These are phyloP conservation scores for Caranx melampygus DNA, from an alignment of 2,113 vertebrate species.

Conservation along the genomic window DNA sequence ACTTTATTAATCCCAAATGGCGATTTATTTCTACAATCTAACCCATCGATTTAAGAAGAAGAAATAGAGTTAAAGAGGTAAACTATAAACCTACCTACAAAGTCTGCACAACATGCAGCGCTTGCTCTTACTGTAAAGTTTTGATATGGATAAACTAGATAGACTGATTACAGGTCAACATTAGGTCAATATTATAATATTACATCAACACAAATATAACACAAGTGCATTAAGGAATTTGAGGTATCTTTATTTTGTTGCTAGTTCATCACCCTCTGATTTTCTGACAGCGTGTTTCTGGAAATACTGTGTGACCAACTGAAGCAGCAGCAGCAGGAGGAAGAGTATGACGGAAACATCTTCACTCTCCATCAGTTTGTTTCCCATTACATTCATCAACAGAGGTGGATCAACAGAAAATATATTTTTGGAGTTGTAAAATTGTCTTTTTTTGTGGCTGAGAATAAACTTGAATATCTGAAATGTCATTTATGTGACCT, in stretches of 20 bases:
- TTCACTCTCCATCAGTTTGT: constrained; percentile 25
- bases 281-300: constrained; percentile 85
- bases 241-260: not conserved
- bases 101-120: not conserved
- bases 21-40: no score
- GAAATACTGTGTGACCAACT: constrained; percentile 89
- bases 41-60: no score
- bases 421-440: constrained; percentile 80
- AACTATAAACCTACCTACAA: not conserved
- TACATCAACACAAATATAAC: not conserved
- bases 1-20: no score
- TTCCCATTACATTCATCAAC: constrained; percentile 36
- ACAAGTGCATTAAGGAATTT: not conserved
- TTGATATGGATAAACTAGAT: not conserved
- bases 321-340: constrained; percentile 36
- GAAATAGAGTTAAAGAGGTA: no score
- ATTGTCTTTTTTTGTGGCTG: constrained; percentile 52
- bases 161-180: not conserved
- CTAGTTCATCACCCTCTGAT: constrained; percentile 6
- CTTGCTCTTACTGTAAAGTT: no score
- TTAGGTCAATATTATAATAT: not conserved
- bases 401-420: constrained; percentile 52
- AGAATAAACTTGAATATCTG: constrained; percentile 74
- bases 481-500: constrained; percentile 19
- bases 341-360: constrained; percentile 15